Conservation (phyloP, 2,797 vertebrate genomes). For the Numenius phaeopus region DNA sequence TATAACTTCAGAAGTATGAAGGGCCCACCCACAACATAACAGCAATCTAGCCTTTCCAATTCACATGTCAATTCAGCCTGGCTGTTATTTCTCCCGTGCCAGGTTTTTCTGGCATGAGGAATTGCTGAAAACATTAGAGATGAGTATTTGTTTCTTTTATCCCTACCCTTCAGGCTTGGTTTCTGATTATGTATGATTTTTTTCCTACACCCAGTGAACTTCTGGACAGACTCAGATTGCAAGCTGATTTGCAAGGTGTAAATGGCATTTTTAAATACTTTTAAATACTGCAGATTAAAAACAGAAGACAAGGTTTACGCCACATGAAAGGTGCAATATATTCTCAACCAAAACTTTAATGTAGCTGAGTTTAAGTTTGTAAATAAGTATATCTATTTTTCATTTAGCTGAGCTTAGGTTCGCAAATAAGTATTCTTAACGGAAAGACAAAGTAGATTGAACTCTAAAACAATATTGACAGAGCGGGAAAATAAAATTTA, state of each 20-base stretch:
- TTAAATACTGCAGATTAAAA: background rate
- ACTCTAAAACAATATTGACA: background rate
- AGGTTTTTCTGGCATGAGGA: slow-evolving; percentile 36
- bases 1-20: slow-evolving; percentile 68
- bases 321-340: background rate
- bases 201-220: background rate
- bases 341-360: background rate
- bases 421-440: background rate
- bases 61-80: slow-evolving; percentile 36
- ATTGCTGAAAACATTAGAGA: slow-evolving; percentile 26
- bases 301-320: background rate
- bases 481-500: background rate
- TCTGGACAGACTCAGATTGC: background rate
- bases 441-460: background rate
- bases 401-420: background rate
- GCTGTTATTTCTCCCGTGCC: slow-evolving; percentile 39
- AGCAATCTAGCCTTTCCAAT: slow-evolving; percentile 62
- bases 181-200: background rate
- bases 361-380: background rate
- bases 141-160: slow-evolving; percentile 49
- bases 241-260: background rate
- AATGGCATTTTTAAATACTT: background rate
- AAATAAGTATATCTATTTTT: background rate
- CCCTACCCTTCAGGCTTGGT: background rate
- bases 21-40: slow-evolving; percentile 39